Conservation (phyloP, 2,797 vertebrate species). For the Melanogrammus aeglefinus region DNA sequence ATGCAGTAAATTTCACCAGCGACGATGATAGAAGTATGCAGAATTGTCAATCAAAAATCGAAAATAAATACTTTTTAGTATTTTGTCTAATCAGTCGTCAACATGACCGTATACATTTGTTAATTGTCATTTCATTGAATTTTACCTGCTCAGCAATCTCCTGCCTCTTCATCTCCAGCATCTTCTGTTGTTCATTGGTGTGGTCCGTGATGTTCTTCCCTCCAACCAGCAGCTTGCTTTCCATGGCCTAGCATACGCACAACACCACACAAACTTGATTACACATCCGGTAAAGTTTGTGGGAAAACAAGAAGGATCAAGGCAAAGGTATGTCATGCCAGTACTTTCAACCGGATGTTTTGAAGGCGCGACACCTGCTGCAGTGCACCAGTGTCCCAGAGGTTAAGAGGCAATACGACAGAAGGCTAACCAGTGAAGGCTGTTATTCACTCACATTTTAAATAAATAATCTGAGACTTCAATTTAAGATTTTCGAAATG, state of each 20-base stretch:
- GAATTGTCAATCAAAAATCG: background rate
- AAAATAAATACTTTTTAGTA: background rate
- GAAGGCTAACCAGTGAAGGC: background rate
- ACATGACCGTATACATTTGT: background rate
- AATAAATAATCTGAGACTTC: background rate
- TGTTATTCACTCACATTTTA: background rate
- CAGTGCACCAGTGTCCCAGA: background rate
- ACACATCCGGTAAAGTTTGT: constrained; percentile 4
- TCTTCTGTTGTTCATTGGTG: constrained; percentile 96
- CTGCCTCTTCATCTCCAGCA: constrained; percentile 87
- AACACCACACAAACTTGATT: background rate
- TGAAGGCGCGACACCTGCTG: background rate
- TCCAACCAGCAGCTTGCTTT: constrained; percentile 92
- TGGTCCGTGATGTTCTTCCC: constrained; percentile 94
- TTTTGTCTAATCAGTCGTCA: background rate
- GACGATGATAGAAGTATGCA: background rate
- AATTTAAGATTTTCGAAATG: background rate
- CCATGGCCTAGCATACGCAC: constrained; percentile 80
- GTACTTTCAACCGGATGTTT: background rate
- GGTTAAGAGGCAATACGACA: background rate
- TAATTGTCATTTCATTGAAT: background rate
- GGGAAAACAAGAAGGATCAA: background rate
- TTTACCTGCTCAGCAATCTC: constrained; percentile 90
- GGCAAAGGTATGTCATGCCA: background rate
- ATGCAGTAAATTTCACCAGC: background rate